phyloP scores from a whole-genome alignment of 2,888 invertebrate genomes.

The Agonum fuliginosum region DNA sequence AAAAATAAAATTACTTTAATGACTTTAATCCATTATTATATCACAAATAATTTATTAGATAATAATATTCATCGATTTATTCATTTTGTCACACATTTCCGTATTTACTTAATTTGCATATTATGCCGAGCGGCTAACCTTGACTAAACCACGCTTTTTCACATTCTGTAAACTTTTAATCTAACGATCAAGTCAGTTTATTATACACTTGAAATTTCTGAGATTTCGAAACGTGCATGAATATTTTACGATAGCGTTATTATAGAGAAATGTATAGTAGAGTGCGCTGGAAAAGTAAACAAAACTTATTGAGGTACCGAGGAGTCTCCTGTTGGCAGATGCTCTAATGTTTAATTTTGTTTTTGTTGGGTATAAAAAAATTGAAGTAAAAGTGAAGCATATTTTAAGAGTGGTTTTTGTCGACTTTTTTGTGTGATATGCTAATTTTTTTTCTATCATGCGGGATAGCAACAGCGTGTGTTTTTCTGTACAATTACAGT shows the following conservation, averaged over 20 bases:
- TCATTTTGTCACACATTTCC: background rate
- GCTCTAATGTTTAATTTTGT: background rate
- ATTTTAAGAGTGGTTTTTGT: too few species aligned
- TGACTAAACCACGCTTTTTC: background rate
- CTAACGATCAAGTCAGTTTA: background rate
- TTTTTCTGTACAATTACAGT: too few species aligned
- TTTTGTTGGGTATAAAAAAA: too few species aligned
- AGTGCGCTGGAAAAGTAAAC: background rate
- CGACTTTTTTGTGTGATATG: too few species aligned
- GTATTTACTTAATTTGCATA: constrained; percentile 1
- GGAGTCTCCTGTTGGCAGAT: background rate
- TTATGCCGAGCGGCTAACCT: background rate
- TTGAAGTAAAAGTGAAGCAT: too few species aligned
- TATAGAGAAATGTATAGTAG: background rate
- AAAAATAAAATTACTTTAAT: background rate
- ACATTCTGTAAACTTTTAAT: background rate
- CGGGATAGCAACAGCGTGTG: too few species aligned
- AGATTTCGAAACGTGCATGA: background rate
- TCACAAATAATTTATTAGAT: background rate
- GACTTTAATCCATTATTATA: too few species aligned
- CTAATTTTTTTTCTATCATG: too few species aligned
- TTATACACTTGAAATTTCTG: background rate
- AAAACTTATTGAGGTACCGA: background rate
- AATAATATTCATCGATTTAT: too few species aligned
- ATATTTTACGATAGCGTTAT: background rate